Percentiles rank a stretch among this genome's conserved stretches.
Conservation (phyloP, 1,140 invertebrate species). For the Drosophila leontia region DNA sequence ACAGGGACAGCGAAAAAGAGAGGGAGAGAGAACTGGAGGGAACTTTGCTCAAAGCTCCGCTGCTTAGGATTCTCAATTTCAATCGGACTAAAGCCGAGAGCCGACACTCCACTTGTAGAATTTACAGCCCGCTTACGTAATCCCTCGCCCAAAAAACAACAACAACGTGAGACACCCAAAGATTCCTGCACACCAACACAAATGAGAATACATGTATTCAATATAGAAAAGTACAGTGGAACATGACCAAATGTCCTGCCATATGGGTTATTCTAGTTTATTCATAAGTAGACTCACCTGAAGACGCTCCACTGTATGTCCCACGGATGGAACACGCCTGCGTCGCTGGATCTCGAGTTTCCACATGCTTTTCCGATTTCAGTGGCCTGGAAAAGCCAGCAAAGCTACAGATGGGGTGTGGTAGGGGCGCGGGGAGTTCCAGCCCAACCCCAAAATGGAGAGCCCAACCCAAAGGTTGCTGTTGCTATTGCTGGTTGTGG, state of each 20-base stretch:
- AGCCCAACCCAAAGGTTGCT: slow-evolving; percentile 61
- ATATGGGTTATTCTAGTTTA: neutral
- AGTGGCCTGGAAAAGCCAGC: slow-evolving; percentile 40
- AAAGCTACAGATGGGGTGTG: slow-evolving; percentile 54
- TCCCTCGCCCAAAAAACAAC: slow-evolving; percentile 35
- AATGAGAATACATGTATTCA: neutral
- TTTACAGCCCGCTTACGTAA: slow-evolving; percentile 79
- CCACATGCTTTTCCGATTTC: slow-evolving; percentile 73
- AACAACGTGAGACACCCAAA: slow-evolving; percentile 43
- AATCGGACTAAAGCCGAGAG: slow-evolving; percentile 49
- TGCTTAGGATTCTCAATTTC: slow-evolving; percentile 69
- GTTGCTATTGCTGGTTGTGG: too few relatives aligned
- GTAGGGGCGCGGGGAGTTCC: slow-evolving; percentile 18
- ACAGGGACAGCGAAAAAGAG: slow-evolving; percentile 5
- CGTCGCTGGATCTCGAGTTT: slow-evolving; percentile 75
- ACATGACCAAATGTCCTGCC: neutral
- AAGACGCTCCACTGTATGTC: slow-evolving; percentile 29
- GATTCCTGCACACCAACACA: slow-evolving; percentile 61
- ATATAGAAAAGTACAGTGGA: slow-evolving; percentile 5
- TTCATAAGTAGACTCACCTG: neutral
- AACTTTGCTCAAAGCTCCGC: slow-evolving; percentile 45
- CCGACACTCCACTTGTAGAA: slow-evolving; percentile 67
- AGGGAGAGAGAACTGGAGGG: slow-evolving; percentile 36
- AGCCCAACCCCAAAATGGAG: slow-evolving; percentile 62
- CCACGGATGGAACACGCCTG: slow-evolving; percentile 49